Base-by-base conservation (phyloP, 2,797 vertebrate genomes). In the Myripristis murdjan region DNA sequence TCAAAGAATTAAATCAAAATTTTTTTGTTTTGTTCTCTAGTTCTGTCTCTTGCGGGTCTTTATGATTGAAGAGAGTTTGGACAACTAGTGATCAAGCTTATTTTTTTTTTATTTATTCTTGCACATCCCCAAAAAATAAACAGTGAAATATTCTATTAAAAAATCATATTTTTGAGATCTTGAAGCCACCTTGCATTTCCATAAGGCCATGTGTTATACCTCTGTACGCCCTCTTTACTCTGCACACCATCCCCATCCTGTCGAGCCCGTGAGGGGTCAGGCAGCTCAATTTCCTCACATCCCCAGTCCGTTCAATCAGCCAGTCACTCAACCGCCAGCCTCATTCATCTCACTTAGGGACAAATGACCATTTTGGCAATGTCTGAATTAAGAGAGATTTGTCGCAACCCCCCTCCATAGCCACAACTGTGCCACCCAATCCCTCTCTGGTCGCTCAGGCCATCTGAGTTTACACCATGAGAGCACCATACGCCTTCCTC, bases 261-360 rank as follows among this genome's bases (percentile, higher is more conserved):
- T 64, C 59, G 18, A 75, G 68, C 58, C 80, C 16, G 78, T 81
- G 86, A 86, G 60, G 85, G 90, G 82, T 89, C 88, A 88, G 86
- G 87, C 87, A 87, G 90, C 88, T 87, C 88, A 90, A 92, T 93
- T 92, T 93, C 84, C 91, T 88, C 79, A 74, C 83, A 83, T 77
- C 79, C 76, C 71, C 75, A 53, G 43, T 67, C 64, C 51, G 55
- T 92, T 93, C 91, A 91, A 90, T 92, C 91, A 93, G 69, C 87
- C 77, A 85, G 86, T 91, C 90, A 89, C 85, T 93, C 88, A 90
- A 89, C 85, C 89, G 78, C 75, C 33, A 18, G 75, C 75, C 88
- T 89, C 93, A 94, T 95, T 94, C 93, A 92, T 95, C 95, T 93
- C 90, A 93, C 92, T 95, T 94, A 93, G 75, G 57, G 72, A 85